Percentiles rank a stretch among this genome's conserved stretches.
These are phyloP conservation scores for Nyctereutes procyonoides DNA, from an alignment of 2,113 vertebrate species.

Conservation along the genomic window DNA sequence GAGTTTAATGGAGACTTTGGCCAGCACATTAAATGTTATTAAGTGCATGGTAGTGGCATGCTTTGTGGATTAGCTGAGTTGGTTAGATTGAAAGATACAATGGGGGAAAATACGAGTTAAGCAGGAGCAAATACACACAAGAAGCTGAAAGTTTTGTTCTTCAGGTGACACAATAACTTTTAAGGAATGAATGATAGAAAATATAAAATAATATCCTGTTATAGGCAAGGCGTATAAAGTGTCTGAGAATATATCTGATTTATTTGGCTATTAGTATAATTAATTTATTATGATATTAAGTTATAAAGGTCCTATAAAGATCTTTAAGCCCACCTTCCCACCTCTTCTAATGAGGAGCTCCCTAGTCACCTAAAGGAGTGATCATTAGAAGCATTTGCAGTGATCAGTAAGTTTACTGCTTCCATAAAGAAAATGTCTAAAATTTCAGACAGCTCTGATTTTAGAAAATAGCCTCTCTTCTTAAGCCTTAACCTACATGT, in stretches of 20 bases:
- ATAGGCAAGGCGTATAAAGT: neutral
- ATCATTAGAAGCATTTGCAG: neutral
- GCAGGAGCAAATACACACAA: neutral
- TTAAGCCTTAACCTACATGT: neutral
- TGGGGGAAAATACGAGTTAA: neutral
- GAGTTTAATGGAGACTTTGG: constrained; percentile 71
- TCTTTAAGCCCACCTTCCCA: neutral
- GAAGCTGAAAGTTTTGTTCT: neutral
- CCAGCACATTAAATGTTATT: constrained; percentile 18
- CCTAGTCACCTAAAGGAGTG: neutral
- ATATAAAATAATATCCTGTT: neutral
- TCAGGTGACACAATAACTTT: neutral
- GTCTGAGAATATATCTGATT: neutral
- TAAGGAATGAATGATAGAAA: neutral
- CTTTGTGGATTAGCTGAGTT: constrained; percentile 45
- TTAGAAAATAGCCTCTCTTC: neutral
- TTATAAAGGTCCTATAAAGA: neutral
- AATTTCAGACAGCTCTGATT: neutral
- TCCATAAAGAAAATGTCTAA: neutral
- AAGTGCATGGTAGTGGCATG: constrained; percentile 19
- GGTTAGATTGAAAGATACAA: constrained; percentile 1
- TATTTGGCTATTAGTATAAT: neutral
- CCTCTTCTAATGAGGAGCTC: neutral
- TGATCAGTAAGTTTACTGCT: neutral
- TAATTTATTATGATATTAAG: neutral